Conservation (phyloP, 2,888 invertebrate genomes). For the Nymphalis c-album region DNA sequence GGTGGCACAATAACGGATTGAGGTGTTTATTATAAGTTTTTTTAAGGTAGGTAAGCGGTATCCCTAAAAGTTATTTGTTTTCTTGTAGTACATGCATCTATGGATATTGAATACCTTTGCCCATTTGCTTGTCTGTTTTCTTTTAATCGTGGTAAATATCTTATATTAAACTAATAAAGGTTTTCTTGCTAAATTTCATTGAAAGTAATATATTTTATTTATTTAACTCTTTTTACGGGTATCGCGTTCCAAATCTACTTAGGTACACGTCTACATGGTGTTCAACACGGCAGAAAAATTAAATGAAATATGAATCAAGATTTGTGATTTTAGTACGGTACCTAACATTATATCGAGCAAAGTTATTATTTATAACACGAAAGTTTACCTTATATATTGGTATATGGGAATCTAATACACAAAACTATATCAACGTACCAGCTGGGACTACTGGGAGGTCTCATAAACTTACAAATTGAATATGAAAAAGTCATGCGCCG, state of each 20-base stretch:
- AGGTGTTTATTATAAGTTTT: no score
- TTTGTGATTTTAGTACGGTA: neutral
- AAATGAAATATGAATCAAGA: neutral
- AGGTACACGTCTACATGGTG: neutral
- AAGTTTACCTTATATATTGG: neutral
- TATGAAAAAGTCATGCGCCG: constrained; percentile 33
- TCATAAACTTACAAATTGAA: constrained; percentile 35
- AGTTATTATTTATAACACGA: neutral
- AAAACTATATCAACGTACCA: constrained; percentile 28
- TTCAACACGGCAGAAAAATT: neutral
- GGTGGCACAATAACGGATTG: no score
- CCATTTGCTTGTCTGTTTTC: neutral
- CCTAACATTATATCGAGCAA: neutral
- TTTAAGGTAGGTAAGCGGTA: no score
- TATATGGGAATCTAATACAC: constrained; percentile 27
- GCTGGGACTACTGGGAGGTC: constrained; percentile 36
- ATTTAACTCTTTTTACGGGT: neutral
- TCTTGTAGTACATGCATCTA: no score
- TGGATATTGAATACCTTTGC: no score
- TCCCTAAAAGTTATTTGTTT: no score
- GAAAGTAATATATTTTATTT: neutral
- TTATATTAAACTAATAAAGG: no score
- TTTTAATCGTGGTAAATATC: neutral
- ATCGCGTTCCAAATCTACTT: neutral
- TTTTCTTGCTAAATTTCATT: neutral